phyloP scores from a whole-genome alignment of 2,797 vertebrate genomes.

The Rousettus madagascariensis region DNA sequence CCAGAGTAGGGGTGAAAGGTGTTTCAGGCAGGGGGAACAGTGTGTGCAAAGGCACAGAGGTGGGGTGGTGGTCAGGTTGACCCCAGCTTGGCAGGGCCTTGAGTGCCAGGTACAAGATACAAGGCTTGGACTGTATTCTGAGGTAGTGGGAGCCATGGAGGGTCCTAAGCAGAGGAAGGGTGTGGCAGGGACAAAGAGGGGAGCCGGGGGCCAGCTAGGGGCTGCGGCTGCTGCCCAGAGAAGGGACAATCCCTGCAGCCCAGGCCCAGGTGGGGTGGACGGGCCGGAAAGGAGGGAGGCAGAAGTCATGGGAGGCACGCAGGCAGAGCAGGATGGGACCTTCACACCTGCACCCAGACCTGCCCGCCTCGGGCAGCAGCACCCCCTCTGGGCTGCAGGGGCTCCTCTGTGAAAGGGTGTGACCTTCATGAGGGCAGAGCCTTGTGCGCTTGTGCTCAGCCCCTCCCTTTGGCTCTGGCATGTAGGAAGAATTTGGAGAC shows the following conservation, averaged over 20 bases:
- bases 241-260: background rate
- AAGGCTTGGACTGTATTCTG: background rate
- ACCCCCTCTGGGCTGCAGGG: fast-evolving
- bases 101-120: background rate
- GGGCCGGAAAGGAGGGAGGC: background rate
- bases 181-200: background rate
- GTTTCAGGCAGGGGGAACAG: background rate
- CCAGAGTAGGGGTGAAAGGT: background rate
- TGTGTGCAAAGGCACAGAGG: background rate
- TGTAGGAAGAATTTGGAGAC: background rate
- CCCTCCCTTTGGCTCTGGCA: fast-evolving
- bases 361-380: fast-evolving
- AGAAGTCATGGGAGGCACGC: background rate
- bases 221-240: background rate
- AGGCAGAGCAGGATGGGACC: fast-evolving
- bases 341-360: too few relatives aligned
- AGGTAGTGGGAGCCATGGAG: background rate
- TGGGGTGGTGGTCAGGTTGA: background rate
- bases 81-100: background rate
- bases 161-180: background rate
- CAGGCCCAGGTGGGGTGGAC: background rate
- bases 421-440: too few relatives aligned
- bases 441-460: background rate
- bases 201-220: background rate
- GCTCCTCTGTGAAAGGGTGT: background rate